Evolutionary conservation across 2,888 invertebrate species (phyloP).

Genomic region (Sesamia inferens): DNA sequence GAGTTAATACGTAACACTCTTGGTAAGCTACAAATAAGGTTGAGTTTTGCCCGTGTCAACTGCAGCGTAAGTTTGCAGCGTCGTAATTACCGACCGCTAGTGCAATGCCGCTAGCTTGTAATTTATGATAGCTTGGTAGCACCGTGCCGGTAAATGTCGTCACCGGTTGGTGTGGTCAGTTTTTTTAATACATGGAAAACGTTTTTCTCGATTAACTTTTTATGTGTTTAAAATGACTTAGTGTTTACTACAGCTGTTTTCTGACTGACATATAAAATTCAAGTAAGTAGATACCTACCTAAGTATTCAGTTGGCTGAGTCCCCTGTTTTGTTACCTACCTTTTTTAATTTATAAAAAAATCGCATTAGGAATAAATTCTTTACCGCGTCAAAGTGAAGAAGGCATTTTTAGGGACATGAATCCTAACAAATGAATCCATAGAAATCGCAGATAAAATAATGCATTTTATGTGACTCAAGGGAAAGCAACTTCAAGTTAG

Average conservation of each 20-base stretch:
- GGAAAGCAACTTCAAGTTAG: conserved; percentile 8
- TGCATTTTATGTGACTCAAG: background rate
- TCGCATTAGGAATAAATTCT: background rate
- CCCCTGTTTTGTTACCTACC: background rate
- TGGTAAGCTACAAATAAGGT: background rate
- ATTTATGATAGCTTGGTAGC: conserved; percentile 83
- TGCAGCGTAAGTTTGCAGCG: conserved; percentile 48
- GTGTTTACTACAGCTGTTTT: conserved; percentile 11
- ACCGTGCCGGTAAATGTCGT: conserved; percentile 75
- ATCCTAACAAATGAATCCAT: background rate
- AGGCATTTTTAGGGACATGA: background rate
- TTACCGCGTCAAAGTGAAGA: background rate
- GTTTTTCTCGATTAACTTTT: conserved; percentile 57
- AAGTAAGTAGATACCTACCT: background rate
- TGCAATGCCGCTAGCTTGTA: conserved; percentile 71
- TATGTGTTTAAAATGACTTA: conserved; percentile 40
- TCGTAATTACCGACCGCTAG: conserved; percentile 66
- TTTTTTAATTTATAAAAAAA: background rate
- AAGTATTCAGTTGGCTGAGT: background rate
- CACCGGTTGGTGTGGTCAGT: conserved; percentile 63
- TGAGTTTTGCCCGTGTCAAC: conserved; percentile 15
- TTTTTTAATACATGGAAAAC: conserved; percentile 58
- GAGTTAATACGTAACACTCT: conserved; percentile 10
- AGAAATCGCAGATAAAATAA: background rate
- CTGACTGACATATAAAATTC: background rate